Evolutionary conservation across 2,113 vertebrate species (phyloP).

Genomic region (Octodon degus): DNA sequence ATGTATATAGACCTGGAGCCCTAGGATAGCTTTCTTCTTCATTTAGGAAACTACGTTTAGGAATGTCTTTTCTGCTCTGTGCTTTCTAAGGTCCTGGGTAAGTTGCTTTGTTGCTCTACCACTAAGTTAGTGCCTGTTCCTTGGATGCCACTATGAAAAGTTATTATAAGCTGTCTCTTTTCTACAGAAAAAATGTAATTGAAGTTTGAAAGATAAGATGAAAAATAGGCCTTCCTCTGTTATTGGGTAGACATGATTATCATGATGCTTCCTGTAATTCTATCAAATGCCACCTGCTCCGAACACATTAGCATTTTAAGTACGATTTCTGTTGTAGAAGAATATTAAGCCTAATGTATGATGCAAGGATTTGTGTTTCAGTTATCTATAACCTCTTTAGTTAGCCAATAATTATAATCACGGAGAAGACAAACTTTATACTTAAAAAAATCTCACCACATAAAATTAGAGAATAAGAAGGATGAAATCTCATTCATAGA

Average conservation of each 20-base stretch:
- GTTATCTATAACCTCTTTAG: conserved; percentile 58
- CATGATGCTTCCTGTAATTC: conserved; percentile 25
- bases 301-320: conserved; percentile 71
- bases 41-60: background rate
- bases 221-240: conserved; percentile 55
- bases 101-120: background rate
- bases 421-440: conserved; percentile 70
- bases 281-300: conserved; percentile 59
- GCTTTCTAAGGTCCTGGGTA: background rate
- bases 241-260: conserved; percentile 30
- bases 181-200: conserved; percentile 14
- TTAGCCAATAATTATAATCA: conserved; percentile 63
- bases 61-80: background rate
- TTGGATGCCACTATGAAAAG: background rate
- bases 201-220: conserved; percentile 31
- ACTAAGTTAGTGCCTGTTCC: background rate
- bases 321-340: conserved; percentile 63
- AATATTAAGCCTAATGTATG: conserved; percentile 68
- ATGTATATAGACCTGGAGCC: background rate
- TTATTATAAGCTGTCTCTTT: background rate
- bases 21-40: background rate
- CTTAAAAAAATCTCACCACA: conserved; percentile 66
- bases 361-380: conserved; percentile 54
- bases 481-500: conserved; percentile 63
- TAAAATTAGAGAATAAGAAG: conserved; percentile 67